Evolutionary conservation across 2,797 vertebrate genomes (phyloP), one percentile per base, ranked within the genome.

Genomic region (Artibeus lituratus): DNA sequence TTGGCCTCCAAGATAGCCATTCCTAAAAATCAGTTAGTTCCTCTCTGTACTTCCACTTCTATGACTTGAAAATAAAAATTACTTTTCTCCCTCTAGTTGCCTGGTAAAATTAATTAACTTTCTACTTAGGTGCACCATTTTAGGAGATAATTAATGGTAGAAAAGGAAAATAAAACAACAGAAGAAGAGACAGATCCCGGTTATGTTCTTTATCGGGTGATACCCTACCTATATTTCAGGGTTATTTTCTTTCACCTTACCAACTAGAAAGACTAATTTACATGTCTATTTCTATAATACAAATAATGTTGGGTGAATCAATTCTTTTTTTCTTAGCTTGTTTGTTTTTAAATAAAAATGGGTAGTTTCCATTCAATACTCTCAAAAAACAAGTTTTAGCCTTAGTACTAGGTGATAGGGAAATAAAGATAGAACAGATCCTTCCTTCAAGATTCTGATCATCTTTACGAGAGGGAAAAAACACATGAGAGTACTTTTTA

Each of bases 81-180:
- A 84, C 4, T 26, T 85, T 87, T 73, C n/a, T 92, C 49, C 29
- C 8, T 76, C 35, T 91, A 70, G 86, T 35, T 88, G 21, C 29
- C 91, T 86, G 93, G 82, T 91, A 88, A 57, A 97, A 85, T 70
- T 88, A 84, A 90, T 91, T 94, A 77, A 91, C 80, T 89, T 89
- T 94, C 14, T 65, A 76, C 18, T 94, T 85, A 4, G 6, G 32
- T 72, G 37, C 88, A 62, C 5, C 35, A 53, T 74, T 93, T 92
- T 89, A 87, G 39, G 87, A 73, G 42, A 51, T 12, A 93, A 90
- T 55, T 77, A 67, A 70, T 16, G 19, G 4, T 7, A 0, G 73
- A 94, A 59, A 62, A 29, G 10, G 49, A 87, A 80, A 92, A 11
- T 49, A 83, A 18, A 10, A 51, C 19, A 87, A 84, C 18, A 67